Conservation (phyloP, 2,113 vertebrate genomes). For the Zonotrichia leucophrys region DNA sequence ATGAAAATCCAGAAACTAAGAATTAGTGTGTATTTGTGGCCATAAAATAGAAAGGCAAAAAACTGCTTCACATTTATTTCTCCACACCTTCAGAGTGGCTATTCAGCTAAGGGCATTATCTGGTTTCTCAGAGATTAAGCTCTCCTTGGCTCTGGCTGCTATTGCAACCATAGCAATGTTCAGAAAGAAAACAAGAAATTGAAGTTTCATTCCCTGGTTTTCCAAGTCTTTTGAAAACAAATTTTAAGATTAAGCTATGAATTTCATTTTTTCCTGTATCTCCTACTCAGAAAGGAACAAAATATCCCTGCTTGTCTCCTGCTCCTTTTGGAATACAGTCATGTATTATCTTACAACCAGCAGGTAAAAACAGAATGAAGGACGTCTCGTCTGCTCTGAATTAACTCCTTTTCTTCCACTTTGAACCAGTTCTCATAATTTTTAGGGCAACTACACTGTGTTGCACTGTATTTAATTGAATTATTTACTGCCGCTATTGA, state of each 20-base stretch:
- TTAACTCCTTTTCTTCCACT: neutral
- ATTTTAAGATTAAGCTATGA: neutral
- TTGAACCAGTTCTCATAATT: neutral
- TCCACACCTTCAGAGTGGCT: neutral
- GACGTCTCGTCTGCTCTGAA: neutral
- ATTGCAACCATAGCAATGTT: neutral
- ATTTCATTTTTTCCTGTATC: neutral
- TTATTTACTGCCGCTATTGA: neutral
- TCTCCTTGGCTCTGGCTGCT: neutral
- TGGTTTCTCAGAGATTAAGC: neutral
- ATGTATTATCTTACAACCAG: neutral
- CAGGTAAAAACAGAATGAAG: neutral
- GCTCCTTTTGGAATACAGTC: neutral
- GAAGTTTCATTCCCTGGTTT: neutral
- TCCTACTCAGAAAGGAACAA: neutral
- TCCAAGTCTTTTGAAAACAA: neutral
- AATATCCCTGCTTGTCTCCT: neutral
- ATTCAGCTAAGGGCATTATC: neutral
- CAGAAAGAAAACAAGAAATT: neutral
- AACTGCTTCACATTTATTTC: neutral
- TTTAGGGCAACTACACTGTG: neutral
- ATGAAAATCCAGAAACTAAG: neutral
- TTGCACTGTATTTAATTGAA: neutral
- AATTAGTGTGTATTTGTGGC: neutral
- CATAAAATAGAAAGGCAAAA: neutral